Conservation (phyloP, 1,140 invertebrate genomes). For the Callitettix versicolor region DNA sequence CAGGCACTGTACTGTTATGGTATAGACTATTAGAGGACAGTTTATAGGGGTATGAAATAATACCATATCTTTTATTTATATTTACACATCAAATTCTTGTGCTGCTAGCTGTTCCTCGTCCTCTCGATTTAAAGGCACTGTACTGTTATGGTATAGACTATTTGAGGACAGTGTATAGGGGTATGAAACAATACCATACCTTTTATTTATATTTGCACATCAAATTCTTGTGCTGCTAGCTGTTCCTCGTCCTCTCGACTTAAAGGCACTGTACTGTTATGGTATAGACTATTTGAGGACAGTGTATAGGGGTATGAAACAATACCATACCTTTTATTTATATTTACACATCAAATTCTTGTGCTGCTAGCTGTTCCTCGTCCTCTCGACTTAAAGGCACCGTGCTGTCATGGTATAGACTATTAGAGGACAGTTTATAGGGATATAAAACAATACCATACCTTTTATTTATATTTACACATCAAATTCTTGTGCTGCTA, state of each 20-base stretch:
- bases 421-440: no score
- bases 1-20: slow-evolving; percentile 77
- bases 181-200: no score
- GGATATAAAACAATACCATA: no score
- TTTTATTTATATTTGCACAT: background rate
- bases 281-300: no score
- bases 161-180: no score
- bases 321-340: no score
- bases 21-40: slow-evolving; percentile 92
- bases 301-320: no score
- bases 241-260: slow-evolving; percentile 68
- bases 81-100: slow-evolving; percentile 8
- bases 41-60: no score
- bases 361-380: no score
- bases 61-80: slow-evolving; percentile 4
- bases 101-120: slow-evolving; percentile 49
- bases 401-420: no score
- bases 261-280: slow-evolving; percentile 74
- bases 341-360: no score
- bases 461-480: slow-evolving; percentile 2
- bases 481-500: slow-evolving; percentile 10
- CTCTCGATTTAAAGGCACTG: slow-evolving; percentile 63
- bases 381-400: no score
- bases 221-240: slow-evolving; percentile 9
- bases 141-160: slow-evolving; percentile 87